phyloP scores from a whole-genome alignment of 2,888 invertebrate species.

The Sericinus montela region DNA sequence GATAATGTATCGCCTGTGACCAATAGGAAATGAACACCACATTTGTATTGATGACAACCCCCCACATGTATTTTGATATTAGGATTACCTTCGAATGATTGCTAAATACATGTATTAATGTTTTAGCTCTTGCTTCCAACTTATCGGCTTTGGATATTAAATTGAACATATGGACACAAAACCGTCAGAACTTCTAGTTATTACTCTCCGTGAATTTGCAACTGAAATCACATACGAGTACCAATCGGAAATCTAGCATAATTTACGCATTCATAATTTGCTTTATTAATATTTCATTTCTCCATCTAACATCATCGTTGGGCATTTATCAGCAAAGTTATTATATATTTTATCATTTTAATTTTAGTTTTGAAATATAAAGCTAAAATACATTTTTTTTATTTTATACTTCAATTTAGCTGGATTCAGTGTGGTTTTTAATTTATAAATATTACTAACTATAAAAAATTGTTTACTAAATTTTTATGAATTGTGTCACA shows the following conservation, averaged over 20 bases:
- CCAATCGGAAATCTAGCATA: neutral
- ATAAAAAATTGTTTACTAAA: too few species aligned
- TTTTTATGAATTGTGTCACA: too few species aligned
- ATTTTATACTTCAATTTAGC: too few species aligned
- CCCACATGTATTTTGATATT: slow-evolving; percentile 24
- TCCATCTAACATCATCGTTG: too few species aligned
- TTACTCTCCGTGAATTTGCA: slow-evolving; percentile 21
- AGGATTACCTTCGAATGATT: slow-evolving; percentile 23
- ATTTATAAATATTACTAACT: too few species aligned
- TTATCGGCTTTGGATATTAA: slow-evolving; percentile 18
- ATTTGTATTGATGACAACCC: slow-evolving; percentile 27
- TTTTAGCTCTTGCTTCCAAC: slow-evolving; percentile 20
- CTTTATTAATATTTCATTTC: neutral
- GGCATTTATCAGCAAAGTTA: too few species aligned
- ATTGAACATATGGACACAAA: slow-evolving; percentile 22
- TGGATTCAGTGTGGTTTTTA: too few species aligned
- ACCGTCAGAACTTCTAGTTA: slow-evolving; percentile 16
- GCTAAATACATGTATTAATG: slow-evolving; percentile 23
- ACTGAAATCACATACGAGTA: slow-evolving; percentile 2
- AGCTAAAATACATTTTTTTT: too few species aligned
- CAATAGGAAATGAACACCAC: slow-evolving; percentile 38
- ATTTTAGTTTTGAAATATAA: too few species aligned
- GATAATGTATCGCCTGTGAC: slow-evolving; percentile 29
- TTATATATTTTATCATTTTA: too few species aligned
- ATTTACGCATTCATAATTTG: neutral